Conservation (phyloP, 2,888 invertebrate species). For the Apodemia duryi region DNA sequence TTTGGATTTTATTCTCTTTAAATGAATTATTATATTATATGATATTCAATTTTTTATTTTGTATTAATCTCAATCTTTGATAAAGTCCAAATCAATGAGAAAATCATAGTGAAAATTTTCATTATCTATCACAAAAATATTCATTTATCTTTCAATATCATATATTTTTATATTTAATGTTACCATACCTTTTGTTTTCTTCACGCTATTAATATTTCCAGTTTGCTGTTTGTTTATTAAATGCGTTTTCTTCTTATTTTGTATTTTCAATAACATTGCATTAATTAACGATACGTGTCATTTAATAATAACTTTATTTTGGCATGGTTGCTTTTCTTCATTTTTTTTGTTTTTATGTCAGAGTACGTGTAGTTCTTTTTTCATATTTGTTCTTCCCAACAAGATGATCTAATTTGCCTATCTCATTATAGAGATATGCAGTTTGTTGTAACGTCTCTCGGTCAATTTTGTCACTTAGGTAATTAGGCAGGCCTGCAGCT, state of each 20-base stretch:
- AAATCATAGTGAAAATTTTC: conserved; percentile 29
- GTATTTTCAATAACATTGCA: conserved; percentile 31
- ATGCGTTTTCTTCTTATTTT: conserved; percentile 16
- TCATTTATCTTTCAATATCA: conserved; percentile 22
- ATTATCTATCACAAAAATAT: conserved; percentile 25
- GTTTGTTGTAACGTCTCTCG: conserved; percentile 8
- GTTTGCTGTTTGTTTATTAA: conserved; percentile 14
- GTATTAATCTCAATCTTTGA: conserved; percentile 25
- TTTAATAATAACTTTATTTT: conserved; percentile 33
- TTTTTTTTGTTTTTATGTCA: no score
- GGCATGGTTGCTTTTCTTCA: no score
- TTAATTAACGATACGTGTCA: conserved; percentile 36
- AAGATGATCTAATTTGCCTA: conserved; percentile 20
- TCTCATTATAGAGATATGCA: conserved; percentile 23
- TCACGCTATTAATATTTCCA: conserved; percentile 29
- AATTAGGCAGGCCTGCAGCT: conserved; percentile 21
- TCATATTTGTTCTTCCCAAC: no score
- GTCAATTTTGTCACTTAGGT: conserved; percentile 1
- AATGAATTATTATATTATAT: neutral
- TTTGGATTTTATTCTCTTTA: neutral
- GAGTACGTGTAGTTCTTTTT: no score
- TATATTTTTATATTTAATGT: conserved; percentile 25
- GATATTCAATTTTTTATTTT: conserved; percentile 21
- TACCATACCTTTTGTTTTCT: conserved; percentile 24
- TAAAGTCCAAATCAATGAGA: conserved; percentile 28